Conservation (phyloP, 2,888 invertebrate genomes). For the Eurois occulta region DNA sequence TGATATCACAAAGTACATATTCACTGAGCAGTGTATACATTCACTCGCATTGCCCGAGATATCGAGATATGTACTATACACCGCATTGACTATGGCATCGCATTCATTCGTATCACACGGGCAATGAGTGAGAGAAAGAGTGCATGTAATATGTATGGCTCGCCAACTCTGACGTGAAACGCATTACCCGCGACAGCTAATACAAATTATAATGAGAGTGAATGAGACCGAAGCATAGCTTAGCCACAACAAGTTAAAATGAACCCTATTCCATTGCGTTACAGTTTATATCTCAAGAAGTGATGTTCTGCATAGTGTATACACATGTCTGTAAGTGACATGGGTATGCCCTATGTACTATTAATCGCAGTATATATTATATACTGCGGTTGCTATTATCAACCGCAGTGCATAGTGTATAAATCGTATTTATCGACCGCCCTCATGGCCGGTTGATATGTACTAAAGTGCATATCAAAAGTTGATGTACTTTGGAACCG, state of each 20-base stretch:
- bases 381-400: too few species aligned
- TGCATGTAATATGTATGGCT: constrained; percentile 44
- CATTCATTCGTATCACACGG: constrained; percentile 44
- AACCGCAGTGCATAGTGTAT: constrained; percentile 36
- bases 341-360: constrained; percentile 40
- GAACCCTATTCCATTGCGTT: constrained; percentile 44
- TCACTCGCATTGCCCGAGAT: constrained; percentile 46
- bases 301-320: constrained; percentile 41
- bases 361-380: too few species aligned
- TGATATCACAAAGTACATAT: constrained; percentile 45
- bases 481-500: constrained; percentile 47
- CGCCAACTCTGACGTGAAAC: constrained; percentile 44
- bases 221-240: constrained; percentile 43
- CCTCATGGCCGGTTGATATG: constrained; percentile 45
- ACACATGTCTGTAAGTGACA: constrained; percentile 41
- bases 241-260: constrained; percentile 43
- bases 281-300: constrained; percentile 44
- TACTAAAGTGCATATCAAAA: constrained; percentile 47
- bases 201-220: constrained; percentile 44
- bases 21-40: constrained; percentile 46
- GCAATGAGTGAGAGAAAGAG: constrained; percentile 43
- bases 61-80: constrained; percentile 44
- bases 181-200: constrained; percentile 44
- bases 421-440: constrained; percentile 46
- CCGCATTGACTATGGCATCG: constrained; percentile 44